Evolutionary conservation across 2,888 invertebrate species (phyloP).

Genomic region (Pherbina coryleti): DNA sequence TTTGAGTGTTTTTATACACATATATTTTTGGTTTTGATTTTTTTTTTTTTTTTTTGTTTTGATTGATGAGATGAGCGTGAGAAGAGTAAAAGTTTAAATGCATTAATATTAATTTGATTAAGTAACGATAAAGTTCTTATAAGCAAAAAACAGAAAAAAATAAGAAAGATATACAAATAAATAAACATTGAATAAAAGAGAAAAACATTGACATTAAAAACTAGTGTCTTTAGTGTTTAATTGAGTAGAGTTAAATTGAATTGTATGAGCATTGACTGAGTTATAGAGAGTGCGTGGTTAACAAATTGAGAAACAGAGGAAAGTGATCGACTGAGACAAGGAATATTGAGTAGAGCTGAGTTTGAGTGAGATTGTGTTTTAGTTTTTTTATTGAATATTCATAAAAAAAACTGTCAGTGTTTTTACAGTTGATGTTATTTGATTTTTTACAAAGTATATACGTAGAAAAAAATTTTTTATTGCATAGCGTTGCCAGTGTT

Average conservation of each 20-base stretch:
- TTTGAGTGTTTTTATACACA: slow-evolving; percentile 36
- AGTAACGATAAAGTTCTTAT: slow-evolving; percentile 42
- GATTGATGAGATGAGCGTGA: slow-evolving; percentile 40
- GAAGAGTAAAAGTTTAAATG: slow-evolving; percentile 44
- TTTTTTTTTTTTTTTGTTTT: slow-evolving; percentile 21
- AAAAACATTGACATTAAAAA: slow-evolving; percentile 37
- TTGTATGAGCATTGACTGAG: not conserved
- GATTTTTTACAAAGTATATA: not conserved
- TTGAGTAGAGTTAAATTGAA: not conserved
- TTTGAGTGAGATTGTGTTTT: slow-evolving; percentile 9
- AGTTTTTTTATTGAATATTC: not conserved
- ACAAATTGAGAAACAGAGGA: not conserved
- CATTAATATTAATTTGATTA: slow-evolving; percentile 46
- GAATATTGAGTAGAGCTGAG: not conserved
- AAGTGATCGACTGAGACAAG: not conserved
- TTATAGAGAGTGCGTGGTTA: not conserved
- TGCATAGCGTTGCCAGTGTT: too few species aligned
- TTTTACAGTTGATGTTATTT: not conserved
- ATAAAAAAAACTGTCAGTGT: not conserved
- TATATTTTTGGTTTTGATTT: slow-evolving; percentile 43
- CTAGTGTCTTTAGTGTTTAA: slow-evolving; percentile 10
- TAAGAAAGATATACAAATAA: slow-evolving; percentile 36
- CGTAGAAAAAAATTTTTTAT: too few species aligned
- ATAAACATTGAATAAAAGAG: slow-evolving; percentile 39
- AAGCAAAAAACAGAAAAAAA: not conserved